Evolutionary conservation across 1,140 invertebrate species (phyloP).

Genomic region (Paralvinella palmiformis): DNA sequence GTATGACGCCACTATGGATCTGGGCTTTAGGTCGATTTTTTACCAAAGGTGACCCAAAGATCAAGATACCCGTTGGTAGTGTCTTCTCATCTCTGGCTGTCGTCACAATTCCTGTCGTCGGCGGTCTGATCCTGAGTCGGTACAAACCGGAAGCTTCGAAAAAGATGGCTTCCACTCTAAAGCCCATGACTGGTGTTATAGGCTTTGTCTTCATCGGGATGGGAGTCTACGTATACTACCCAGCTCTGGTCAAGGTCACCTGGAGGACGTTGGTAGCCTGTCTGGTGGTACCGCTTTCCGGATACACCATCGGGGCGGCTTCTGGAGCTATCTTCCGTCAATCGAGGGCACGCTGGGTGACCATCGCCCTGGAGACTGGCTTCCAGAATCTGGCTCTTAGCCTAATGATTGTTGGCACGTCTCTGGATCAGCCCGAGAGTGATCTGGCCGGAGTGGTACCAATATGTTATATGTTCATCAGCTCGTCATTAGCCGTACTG

Average conservation of each 20-base stretch:
- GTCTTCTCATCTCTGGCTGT: slow-evolving; percentile 69
- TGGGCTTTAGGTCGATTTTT: slow-evolving; percentile 74
- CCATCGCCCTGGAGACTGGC: slow-evolving; percentile 15
- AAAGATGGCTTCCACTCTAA: slow-evolving; percentile 32
- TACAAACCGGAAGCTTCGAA: slow-evolving; percentile 12
- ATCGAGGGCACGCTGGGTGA: slow-evolving; percentile 13
- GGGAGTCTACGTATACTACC: slow-evolving; percentile 83
- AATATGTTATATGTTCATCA: too few relatives aligned
- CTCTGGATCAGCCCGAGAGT: not conserved
- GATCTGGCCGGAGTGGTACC: not conserved
- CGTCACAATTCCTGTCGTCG: slow-evolving; percentile 71
- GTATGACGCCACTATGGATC: slow-evolving; percentile 90
- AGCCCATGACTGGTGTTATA: slow-evolving; percentile 71
- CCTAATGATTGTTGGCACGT: not conserved
- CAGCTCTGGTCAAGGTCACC: slow-evolving; percentile 77
- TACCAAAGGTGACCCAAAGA: slow-evolving; percentile 62
- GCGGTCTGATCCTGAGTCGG: slow-evolving; percentile 62
- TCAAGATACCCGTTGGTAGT: slow-evolving; percentile 72
- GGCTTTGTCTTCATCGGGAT: slow-evolving; percentile 83
- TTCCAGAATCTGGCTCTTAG: slow-evolving; percentile 10
- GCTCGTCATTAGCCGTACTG: too few relatives aligned
- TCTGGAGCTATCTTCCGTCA: slow-evolving; percentile 30
- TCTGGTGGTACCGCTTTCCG: slow-evolving; percentile 76
- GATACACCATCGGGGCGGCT: slow-evolving; percentile 68
- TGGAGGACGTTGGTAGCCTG: slow-evolving; percentile 64